Evolutionary conservation across 2,888 invertebrate genomes (phyloP).

Genomic region (Malachius bipustulatus): DNA sequence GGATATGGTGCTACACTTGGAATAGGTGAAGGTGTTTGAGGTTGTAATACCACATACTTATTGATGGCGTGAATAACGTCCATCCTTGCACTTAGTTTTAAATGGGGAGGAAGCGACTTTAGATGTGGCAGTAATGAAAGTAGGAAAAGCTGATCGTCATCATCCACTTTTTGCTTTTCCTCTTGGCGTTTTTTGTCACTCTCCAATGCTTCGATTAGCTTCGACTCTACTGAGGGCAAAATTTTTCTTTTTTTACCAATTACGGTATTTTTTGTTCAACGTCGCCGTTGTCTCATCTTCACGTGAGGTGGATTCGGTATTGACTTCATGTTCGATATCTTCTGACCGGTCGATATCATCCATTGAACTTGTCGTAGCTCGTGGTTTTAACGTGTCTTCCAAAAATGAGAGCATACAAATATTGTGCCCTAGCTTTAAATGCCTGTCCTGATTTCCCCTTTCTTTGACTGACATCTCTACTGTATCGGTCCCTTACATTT

Average conservation of each 20-base stretch:
- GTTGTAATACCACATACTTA: conserved; percentile 8
- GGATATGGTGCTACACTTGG: too few relatives aligned
- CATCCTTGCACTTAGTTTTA: conserved; percentile 6
- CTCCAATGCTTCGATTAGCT: conserved; percentile 10
- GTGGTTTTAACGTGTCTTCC: conserved; percentile 21
- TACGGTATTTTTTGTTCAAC: too few relatives aligned
- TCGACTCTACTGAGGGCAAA: conserved; percentile 10
- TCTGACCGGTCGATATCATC: too few relatives aligned
- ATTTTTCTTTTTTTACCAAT: conserved; percentile 11
- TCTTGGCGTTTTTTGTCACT: conserved; percentile 9
- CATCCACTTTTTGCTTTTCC: neutral
- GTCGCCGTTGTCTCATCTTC: too few relatives aligned
- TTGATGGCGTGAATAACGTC: conserved; percentile 6
- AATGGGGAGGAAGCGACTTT: conserved; percentile 4
- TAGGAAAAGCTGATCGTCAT: conserved; percentile 7
- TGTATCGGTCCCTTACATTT: conserved; percentile 22
- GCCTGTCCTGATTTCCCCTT: conserved; percentile 19
- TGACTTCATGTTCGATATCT: too few relatives aligned
- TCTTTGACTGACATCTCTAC: conserved; percentile 20
- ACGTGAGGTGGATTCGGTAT: too few relatives aligned
- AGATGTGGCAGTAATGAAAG: conserved; percentile 5
- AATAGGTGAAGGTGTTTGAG: too few relatives aligned
- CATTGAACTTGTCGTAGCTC: conserved; percentile 15
- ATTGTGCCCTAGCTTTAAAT: conserved; percentile 20
- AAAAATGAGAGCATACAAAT: conserved; percentile 26